phyloP scores from a whole-genome alignment of 2,113 vertebrate species.

The Pholis gunnellus region DNA sequence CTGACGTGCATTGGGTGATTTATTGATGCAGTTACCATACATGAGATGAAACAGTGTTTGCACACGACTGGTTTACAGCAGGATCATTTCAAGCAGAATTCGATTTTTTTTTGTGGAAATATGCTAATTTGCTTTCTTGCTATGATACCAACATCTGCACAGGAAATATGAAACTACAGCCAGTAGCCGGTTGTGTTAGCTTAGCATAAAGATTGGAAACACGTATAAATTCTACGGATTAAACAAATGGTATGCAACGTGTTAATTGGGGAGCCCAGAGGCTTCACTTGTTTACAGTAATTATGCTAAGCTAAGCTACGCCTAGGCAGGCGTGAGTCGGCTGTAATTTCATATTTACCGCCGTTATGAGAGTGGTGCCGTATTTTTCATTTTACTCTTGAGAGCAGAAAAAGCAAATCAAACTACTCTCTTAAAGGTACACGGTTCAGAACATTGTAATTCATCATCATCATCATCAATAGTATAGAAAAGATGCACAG shows the following conservation, averaged over 20 bases:
- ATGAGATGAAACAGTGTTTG: constrained; percentile 4
- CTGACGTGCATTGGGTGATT: not conserved
- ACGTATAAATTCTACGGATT: not conserved
- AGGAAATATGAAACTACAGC: not conserved
- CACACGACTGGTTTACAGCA: not conserved
- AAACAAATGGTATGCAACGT: not conserved
- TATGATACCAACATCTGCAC: not conserved
- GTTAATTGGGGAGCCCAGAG: not conserved
- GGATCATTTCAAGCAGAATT: not conserved
- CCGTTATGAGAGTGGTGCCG: not conserved
- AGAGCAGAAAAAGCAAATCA: not conserved
- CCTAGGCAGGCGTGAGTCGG: not conserved
- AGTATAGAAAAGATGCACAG: not conserved
- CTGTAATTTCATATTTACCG: not conserved
- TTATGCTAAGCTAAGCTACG: not conserved
- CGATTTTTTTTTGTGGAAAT: not conserved
- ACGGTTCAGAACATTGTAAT: not conserved
- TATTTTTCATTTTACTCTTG: not conserved
- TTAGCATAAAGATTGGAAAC: not conserved
- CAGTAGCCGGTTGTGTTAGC: not conserved
- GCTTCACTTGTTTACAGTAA: not conserved
- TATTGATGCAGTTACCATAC: constrained; percentile 35
- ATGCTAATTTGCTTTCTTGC: not conserved
- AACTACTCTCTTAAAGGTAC: not conserved
- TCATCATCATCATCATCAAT: not conserved